Base-by-base conservation (phyloP, 2,888 invertebrate species). In the Catocala fraxini region DNA sequence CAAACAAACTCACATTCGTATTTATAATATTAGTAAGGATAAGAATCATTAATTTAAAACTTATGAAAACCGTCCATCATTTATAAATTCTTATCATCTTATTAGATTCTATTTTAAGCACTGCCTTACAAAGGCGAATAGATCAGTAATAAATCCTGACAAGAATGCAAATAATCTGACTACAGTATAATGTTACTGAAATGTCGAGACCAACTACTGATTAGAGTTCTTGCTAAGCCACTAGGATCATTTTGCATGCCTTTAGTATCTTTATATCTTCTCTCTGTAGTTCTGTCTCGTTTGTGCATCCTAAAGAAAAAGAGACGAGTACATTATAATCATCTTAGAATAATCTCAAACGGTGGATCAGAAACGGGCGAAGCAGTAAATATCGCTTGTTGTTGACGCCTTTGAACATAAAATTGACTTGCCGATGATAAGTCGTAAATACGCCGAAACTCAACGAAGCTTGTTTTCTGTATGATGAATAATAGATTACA, bases 331-430 rank as follows among this genome's bases (percentile, higher is more conserved):
- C 13, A 47, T 45, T 15, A 11, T 63, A 66, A 76, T 66, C 65
- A 55, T 59, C 56, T 64, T 66, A 64, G 60, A 64, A 57, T 59
- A 63, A 66, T 69, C 58, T 64, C 25, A 41, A 45, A 47, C 13
- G 49, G 54, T 25, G 45, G 63, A 69, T 76, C 63, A 65, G 43
- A 51, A 34, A 45, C 45, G 49, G 12, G 41, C 51, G 51, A 25
- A 51, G 60, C 25, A 47, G 52, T 65, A 76, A 64, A 66, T 76
- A 65, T 66, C 41, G 62, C 42, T 45, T 56, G 56, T 51, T 69
- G 64, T 63, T 64, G 59, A 56, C 49, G 61, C 15, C 13, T 45
- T 59, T 43, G 49, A 60, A 46, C 63, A 41, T 56, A 41, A 75
- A 59, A 61, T 65, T 59, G 15, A 49, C 52, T 57, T 15, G 35